Conservation (phyloP, 2,113 vertebrate species). For the Patagioenas fasciata region DNA sequence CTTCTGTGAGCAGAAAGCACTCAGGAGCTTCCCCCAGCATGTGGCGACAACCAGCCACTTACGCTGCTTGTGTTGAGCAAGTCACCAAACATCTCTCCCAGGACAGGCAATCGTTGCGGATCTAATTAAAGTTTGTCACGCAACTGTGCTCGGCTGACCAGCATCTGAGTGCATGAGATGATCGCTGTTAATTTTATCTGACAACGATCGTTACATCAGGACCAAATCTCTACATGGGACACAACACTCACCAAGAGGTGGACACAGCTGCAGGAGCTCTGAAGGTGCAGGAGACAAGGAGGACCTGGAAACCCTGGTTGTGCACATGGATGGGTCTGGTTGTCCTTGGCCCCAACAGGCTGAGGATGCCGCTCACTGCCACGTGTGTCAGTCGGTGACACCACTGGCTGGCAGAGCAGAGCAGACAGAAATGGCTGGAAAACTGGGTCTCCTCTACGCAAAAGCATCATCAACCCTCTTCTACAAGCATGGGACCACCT, state of each 20-base stretch:
- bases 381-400: neutral
- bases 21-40: neutral
- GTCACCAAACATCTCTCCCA: neutral
- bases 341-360: rapidly evolving
- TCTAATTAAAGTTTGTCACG: slow-evolving; percentile 41
- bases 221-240: neutral
- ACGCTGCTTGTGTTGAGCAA: neutral
- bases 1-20: neutral
- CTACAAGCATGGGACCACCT: neutral
- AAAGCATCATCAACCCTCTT: neutral
- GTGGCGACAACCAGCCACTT: rapidly evolving
- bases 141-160: neutral
- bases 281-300: neutral
- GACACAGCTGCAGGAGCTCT: neutral
- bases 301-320: neutral
- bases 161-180: neutral
- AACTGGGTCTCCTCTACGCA: neutral
- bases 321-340: neutral
- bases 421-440: neutral
- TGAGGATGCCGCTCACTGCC: neutral
- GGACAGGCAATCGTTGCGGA: neutral
- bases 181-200: slow-evolving; percentile 19
- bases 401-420: neutral
- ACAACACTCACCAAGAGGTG: rapidly evolving
- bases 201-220: neutral